These are phyloP conservation scores for Spermophilus dauricus DNA, from an alignment of 2,113 vertebrate species.

Conservation along the genomic window DNA sequence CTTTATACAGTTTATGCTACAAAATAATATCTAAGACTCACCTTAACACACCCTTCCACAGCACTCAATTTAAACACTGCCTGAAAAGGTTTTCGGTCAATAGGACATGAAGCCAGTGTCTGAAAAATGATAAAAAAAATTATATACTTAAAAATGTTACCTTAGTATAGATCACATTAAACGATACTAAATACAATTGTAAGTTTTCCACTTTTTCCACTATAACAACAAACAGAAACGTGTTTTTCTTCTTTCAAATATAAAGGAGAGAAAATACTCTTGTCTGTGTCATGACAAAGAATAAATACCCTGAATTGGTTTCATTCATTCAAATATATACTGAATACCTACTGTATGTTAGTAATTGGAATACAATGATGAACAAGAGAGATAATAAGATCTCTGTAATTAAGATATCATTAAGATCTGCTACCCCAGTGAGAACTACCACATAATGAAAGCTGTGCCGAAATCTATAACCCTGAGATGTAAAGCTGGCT, in stretches of 20 bases:
- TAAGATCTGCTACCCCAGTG: neutral
- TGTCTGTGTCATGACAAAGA: neutral
- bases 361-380: neutral
- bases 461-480: neutral
- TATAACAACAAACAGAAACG: slow-evolving; percentile 42
- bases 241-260: slow-evolving; percentile 22
- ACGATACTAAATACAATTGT: neutral
- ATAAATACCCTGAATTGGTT: slow-evolving; percentile 8
- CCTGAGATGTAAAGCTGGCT: neutral
- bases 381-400: neutral
- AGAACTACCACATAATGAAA: slow-evolving; percentile 2
- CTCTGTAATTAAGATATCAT: neutral
- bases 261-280: slow-evolving; percentile 50
- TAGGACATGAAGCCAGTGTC: slow-evolving; percentile 94
- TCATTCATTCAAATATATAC: slow-evolving; percentile 32
- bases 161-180: slow-evolving; percentile 54
- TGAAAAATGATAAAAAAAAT: slow-evolving; percentile 86
- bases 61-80: slow-evolving; percentile 91
- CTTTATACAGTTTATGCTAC: neutral
- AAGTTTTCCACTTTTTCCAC: slow-evolving; percentile 52
- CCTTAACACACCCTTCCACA: slow-evolving; percentile 87
- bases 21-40: slow-evolving; percentile 78
- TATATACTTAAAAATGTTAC: slow-evolving; percentile 51
- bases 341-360: neutral
- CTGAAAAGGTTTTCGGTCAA: slow-evolving; percentile 96